A percentile compares a stretch with the other conserved stretches of the same genome.
Conservation (phyloP, 2,113 vertebrate species). For the Cheirogaleus medius region DNA sequence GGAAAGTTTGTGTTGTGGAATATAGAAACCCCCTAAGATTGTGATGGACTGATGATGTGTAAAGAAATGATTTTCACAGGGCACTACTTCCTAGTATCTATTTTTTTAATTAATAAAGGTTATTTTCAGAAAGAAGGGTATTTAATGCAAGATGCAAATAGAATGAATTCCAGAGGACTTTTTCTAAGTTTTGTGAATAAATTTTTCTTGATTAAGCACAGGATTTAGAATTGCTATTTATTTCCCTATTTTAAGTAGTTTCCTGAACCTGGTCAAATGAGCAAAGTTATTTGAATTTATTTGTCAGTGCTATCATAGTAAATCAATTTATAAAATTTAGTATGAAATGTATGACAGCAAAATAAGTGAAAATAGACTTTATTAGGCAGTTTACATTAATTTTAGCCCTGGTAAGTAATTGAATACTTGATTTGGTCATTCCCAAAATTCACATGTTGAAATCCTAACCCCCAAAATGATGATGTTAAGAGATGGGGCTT, state of each 20-base stretch:
- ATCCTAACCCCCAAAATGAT: neutral
- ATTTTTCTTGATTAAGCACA: neutral
- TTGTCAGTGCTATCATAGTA: neutral
- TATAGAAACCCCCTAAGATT: conserved; percentile 12
- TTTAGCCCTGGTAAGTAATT: neutral
- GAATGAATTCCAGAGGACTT: neutral
- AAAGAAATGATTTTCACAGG: neutral
- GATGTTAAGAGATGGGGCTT: neutral
- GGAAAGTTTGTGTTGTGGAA: neutral
- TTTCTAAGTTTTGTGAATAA: conserved; percentile 17
- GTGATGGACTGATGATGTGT: neutral
- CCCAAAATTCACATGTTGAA: neutral
- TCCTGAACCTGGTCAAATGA: neutral
- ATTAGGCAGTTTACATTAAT: neutral
- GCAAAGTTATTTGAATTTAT: neutral
- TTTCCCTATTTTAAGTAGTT: neutral
- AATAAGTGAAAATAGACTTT: neutral
- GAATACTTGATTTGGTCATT: neutral
- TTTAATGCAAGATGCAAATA: neutral
- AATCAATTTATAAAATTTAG: conserved; percentile 30
- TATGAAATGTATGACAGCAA: neutral
- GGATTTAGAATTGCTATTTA: neutral
- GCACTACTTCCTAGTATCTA: neutral
- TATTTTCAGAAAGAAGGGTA: neutral
- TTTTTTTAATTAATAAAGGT: neutral